Percentiles rank a stretch among this genome's conserved stretches.
These are phyloP conservation scores for Ia io DNA, from an alignment of 2,113 vertebrate species.

Conservation along the genomic window DNA sequence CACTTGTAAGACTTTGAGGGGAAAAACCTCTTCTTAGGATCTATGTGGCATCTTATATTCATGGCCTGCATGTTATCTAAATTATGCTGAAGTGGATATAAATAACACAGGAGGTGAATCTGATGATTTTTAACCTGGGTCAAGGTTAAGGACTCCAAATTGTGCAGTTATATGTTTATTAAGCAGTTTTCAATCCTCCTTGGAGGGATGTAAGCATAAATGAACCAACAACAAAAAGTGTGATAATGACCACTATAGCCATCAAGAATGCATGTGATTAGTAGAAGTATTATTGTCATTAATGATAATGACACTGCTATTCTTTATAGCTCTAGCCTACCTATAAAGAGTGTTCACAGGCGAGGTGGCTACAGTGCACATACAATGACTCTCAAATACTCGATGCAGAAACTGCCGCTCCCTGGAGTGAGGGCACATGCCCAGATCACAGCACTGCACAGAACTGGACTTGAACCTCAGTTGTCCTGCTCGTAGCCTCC, in stretches of 20 bases:
- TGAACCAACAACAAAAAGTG: not conserved
- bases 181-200: not conserved
- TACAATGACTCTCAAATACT: not conserved
- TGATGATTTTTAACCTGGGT: not conserved
- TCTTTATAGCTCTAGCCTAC: not conserved
- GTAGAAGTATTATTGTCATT: not conserved
- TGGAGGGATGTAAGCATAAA: not conserved
- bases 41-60: not conserved
- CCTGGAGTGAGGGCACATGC: fast-evolving
- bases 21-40: not conserved
- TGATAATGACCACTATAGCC: not conserved
- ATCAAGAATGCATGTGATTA: not conserved
- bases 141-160: not conserved
- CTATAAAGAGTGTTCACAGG: not conserved
- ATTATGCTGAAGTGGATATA: not conserved
- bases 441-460: not conserved
- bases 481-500: not conserved
- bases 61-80: not conserved
- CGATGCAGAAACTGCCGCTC: not conserved
- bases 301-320: not conserved
- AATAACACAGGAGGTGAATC: not conserved
- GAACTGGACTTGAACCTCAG: not conserved
- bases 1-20: not conserved
- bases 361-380: not conserved
- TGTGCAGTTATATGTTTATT: not conserved